phyloP scores from a whole-genome alignment of 2,113 vertebrate genomes.

The Ancistrus triradiatus region DNA sequence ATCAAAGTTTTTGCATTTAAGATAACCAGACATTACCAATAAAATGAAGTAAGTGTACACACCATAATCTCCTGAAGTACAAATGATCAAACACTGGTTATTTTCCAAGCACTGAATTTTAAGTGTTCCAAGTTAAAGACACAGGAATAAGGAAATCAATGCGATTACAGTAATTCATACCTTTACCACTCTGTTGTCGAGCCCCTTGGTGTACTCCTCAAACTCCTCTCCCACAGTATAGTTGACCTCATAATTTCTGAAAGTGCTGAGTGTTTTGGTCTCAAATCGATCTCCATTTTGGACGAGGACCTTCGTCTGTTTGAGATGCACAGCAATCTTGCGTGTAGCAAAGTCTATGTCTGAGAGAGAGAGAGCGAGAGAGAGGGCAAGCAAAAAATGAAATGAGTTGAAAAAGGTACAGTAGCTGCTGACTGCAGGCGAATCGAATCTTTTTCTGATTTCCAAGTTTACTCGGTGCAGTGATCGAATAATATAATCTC shows the following conservation, averaged over 20 bases:
- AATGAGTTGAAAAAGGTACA: not conserved
- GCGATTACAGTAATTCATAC: constrained; percentile 56
- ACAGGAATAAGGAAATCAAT: too few species aligned
- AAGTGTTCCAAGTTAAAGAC: too few species aligned
- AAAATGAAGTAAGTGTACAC: too few species aligned
- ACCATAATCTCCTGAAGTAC: too few species aligned
- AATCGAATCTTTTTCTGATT: not conserved
- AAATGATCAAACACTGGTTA: too few species aligned
- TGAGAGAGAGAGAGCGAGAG: constrained; percentile 47
- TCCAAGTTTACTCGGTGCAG: too few species aligned
- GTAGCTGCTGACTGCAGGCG: not conserved
- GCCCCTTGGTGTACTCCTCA: constrained; percentile 84
- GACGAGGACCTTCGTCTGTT: constrained; percentile 83
- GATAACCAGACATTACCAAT: too few species aligned
- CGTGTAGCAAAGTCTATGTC: constrained; percentile 94
- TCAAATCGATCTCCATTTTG: constrained; percentile 87
- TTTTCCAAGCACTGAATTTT: too few species aligned
- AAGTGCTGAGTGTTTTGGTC: constrained; percentile 87
- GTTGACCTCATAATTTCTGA: constrained; percentile 88
- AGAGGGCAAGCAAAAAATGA: not conserved
- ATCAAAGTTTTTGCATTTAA: too few species aligned
- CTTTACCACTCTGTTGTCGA: constrained; percentile 82
- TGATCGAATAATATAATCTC: too few species aligned
- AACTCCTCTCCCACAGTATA: constrained; percentile 87
- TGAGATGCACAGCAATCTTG: constrained; percentile 83